Base-by-base conservation (phyloP, 2,797 vertebrate genomes). In the Xyrichtys novacula region DNA sequence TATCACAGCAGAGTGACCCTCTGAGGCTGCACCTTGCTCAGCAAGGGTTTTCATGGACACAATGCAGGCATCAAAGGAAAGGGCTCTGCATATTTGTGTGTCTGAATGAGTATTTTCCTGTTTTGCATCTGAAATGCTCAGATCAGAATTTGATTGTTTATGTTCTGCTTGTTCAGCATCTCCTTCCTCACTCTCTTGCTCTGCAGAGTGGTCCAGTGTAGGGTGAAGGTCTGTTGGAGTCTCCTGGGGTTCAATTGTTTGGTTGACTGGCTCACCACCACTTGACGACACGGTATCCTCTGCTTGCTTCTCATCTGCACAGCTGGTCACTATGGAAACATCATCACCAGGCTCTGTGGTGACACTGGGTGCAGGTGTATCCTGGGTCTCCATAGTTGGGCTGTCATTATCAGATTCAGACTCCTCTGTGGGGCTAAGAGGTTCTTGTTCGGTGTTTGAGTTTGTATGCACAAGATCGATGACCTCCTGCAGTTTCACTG, bases 61-160 rank as follows among this genome's bases (percentile, higher is more conserved):
- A 59, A 99, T 98, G 71, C 96, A 97, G 49, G 95, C 92, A 89
- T 99, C 98, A 76, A 98, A 98, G 15, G 89, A 88, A 54, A 85
- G 76, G 12, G 80, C 86, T 78, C 87, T 94, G 67, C 94, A 91
- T 68, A 88, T 53, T 85, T 80, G 92, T 78, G 85, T 93, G 80
- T 88, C 93, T 81, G 82, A 42, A 17, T 20, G 42, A 16, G 54
- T 42, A 28, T 12, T 48, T 44, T 74, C 67, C 3, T 50, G 67
- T 60, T 75, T 84, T 23, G 55, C 49, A 29, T 82, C 83, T 19
- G 43, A 60, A 63, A 15, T 65, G 19, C 53, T 76, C 48, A 31
- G 57, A 28, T 89, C 83, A n/a, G 31, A 53, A 19, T 86, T 75
- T 8, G 29, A 14, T n/a, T 43, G 20, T 44, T 85, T 71, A 1